Percentiles rank a stretch among this genome's conserved stretches.
phyloP scores from a whole-genome alignment of 1,140 invertebrate genomes.

The Holotrichia oblita region DNA sequence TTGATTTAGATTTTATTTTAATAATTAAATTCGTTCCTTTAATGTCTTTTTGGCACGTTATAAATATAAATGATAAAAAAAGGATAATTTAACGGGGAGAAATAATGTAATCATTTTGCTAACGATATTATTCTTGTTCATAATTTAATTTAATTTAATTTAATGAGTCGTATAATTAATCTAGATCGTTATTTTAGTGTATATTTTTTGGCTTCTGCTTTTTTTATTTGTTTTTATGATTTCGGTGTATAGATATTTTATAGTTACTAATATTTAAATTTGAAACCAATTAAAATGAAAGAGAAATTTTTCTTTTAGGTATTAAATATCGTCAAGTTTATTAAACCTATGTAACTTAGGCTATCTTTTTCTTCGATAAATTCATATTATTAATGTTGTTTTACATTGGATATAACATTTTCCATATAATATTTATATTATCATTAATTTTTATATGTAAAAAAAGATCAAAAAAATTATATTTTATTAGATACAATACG shows the following conservation, averaged over 20 bases:
- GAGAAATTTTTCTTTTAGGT: not conserved
- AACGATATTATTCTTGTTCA: constrained; percentile 31
- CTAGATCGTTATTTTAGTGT: constrained; percentile 37
- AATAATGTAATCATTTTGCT: not conserved
- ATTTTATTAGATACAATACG: not conserved
- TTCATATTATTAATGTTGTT: constrained; percentile 3
- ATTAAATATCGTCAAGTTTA: constrained; percentile 18
- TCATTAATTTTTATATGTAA: not conserved
- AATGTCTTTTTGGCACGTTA: constrained; percentile 47
- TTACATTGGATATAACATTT: constrained; percentile 5
- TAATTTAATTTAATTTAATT: constrained; percentile 32
- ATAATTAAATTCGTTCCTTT: constrained; percentile 51
- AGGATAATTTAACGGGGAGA: not conserved
- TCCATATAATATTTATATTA: not conserved
- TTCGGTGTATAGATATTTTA: constrained; percentile 26
- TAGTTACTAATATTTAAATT: constrained; percentile 4
- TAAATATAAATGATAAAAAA: not conserved
- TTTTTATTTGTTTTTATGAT: not conserved
- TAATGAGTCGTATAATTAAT: constrained; percentile 43
- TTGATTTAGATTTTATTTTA: not conserved
- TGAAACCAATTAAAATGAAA: not conserved
- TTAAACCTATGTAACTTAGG: constrained; percentile 28
- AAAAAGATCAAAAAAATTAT: not conserved
- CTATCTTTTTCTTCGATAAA: constrained; percentile 20
- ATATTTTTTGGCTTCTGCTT: constrained; percentile 24